Base-by-base conservation (phyloP, 2,113 vertebrate species). In the Gyps fulvus region DNA sequence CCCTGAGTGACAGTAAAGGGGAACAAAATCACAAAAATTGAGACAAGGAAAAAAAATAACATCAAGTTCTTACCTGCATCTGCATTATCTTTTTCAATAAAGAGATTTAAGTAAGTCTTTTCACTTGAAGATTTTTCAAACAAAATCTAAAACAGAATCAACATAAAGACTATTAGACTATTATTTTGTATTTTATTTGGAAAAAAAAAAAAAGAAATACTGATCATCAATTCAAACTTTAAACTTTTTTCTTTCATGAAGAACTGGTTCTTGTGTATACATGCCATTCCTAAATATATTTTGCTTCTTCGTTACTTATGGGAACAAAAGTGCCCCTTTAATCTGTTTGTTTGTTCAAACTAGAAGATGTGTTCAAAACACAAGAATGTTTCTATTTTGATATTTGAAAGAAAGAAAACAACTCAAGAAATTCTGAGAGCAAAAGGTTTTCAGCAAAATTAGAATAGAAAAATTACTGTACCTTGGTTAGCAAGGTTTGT, bases 401-500 rank as follows among this genome's bases (percentile, higher is more conserved):
- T 47, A 57, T 20, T 43, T 72, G 8, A 61, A 79, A 38, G 13
- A 55, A 65, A 10, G 27, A 18, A 71, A 84, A 16, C 25, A 11
- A 8, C 19, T 36, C 20, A 43, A 84, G 16, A 26, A 69, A 72
- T 29, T 38, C 69, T 61, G 15, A 65, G 22, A 87, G 67, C 12
- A 70, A 66, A 71, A 62, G 0, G 0, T 13, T 55, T 57, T 45
- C 45, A 62, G 40, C 14, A 62, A 85, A 95, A 77, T 82, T 6
- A 31, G 55, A 94, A 59, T 6, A 72, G 79, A 42, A 47, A 76
- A 86, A 23, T 9, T 58, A 73, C 69, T 94, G 71, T 98, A 99
- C 99, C 90, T 98, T 99, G 7, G 99, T 99, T 70, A 99, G 93
- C 79, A 99, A 96, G 10, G 98, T 99, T 95, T 98, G 99, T 83